phyloP scores from a whole-genome alignment of 2,888 invertebrate genomes.

The Xanthorhoe spadicearia region DNA sequence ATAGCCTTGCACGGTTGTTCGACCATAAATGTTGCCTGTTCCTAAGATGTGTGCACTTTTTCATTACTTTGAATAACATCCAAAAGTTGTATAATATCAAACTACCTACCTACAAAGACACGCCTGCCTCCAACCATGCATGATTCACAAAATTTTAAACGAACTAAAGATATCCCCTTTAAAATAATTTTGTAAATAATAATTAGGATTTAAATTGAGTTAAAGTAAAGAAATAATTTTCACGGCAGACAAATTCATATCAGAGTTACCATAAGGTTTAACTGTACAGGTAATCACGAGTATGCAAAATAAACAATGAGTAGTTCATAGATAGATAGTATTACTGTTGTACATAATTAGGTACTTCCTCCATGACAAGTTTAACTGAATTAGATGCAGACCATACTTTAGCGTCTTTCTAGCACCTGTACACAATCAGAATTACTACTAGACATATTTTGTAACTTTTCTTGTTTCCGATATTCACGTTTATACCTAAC shows the following conservation, averaged over 20 bases:
- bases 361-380: constrained; percentile 47
- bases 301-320: constrained; percentile 19
- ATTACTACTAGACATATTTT: constrained; percentile 49
- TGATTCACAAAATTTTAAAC: constrained; percentile 58
- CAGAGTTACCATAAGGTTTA: neutral
- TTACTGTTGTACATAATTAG: constrained; percentile 48
- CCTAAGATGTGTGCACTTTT: constrained; percentile 72
- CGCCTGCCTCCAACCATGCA: constrained; percentile 67
- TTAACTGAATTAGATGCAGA: constrained; percentile 57
- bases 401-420: constrained; percentile 64
- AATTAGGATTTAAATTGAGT: neutral
- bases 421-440: constrained; percentile 60
- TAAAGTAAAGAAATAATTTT: constrained; percentile 3
- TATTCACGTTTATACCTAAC: constrained; percentile 51
- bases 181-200: neutral
- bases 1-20: constrained; percentile 70
- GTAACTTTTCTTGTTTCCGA: constrained; percentile 53
- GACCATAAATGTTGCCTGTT: constrained; percentile 77
- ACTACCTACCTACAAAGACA: constrained; percentile 32
- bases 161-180: neutral
- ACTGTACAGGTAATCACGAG: constrained; percentile 13
- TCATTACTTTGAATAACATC: constrained; percentile 47
- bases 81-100: constrained; percentile 38
- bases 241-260: neutral
- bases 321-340: constrained; percentile 40